Base-by-base conservation (phyloP, 2,888 invertebrate genomes). In the Luperina nickerlii region DNA sequence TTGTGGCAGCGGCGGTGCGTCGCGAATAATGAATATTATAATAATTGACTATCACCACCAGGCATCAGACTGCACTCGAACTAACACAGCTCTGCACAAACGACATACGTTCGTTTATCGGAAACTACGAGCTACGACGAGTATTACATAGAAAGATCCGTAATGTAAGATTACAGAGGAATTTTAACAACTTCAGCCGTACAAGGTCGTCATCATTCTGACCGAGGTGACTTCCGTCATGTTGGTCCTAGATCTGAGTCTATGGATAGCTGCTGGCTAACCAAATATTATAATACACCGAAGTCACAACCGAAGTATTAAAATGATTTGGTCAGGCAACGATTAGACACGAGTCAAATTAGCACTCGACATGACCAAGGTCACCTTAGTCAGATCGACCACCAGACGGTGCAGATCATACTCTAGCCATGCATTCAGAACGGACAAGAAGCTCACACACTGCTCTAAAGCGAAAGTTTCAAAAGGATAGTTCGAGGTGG, bases 11-110 rank as follows among this genome's bases (percentile, higher is more conserved):
- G 91, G 87, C 86, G 88, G 60, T 71, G 87, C 83, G 79, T 82
- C 85, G 88, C 81, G 88, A 89, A 87, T 84, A 89, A 90, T 92
- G 88, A 92, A 92, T 94, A 94, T 94, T 93, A 94, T 93, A 94
- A 94, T 96, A 96, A 96, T 96, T 96, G 96, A 96, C 96, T 95
- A 95, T 94, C 93, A 94, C 92, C 91, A 91, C 73, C 86, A 79
- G 86, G 63, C 85, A 82, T 82, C 93, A 91, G 90, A 91, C 92
- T 90, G 92, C 91, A 90, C 90, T 89, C 90, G 82, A 88, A 87
- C 88, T 87, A 83, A 85, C 85, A 82, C 85, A 82, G 87, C 76
- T 82, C 70, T 70, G 77, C 76, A 82, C 84, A 71, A 81, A 78
- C 81, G 82, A 87, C 84, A 84, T 84, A 88, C 85, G 85, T 82